These are phyloP conservation scores for Harlomillsia oculata DNA, from an alignment of 1,140 invertebrate species.

Conservation along the genomic window DNA sequence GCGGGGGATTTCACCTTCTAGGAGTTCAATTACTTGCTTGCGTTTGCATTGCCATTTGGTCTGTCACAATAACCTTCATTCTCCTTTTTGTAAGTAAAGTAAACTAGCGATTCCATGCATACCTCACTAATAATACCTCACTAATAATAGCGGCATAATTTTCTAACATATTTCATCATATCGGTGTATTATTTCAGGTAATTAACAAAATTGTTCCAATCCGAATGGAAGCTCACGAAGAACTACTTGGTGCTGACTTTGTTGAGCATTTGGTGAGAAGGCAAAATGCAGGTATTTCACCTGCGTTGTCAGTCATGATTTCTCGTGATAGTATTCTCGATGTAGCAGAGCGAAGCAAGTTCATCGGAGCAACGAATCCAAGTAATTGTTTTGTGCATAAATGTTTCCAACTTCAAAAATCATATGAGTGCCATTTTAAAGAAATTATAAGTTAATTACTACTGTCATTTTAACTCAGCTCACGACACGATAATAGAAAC, in stretches of 20 bases:
- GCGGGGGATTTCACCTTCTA: slow-evolving; percentile 43
- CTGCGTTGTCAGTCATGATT: slow-evolving; percentile 9
- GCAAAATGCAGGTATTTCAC: slow-evolving; percentile 23
- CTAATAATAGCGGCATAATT: background rate
- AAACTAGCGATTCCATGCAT: background rate
- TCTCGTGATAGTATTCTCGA: slow-evolving; percentile 9
- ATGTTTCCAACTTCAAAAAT: too few relatives aligned
- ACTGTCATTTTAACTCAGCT: background rate
- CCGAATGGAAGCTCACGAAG: slow-evolving; percentile 42
- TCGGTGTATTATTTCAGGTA: slow-evolving; percentile 5
- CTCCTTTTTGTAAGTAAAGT: slow-evolving; percentile 34
- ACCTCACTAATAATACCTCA: background rate
- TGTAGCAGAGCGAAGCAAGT: background rate
- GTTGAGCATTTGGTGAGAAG: slow-evolving; percentile 33
- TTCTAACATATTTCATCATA: background rate
- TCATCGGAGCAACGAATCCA: slow-evolving; percentile 27
- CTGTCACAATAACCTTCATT: slow-evolving; percentile 38
- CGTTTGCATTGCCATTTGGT: slow-evolving; percentile 42
- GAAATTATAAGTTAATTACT: background rate
- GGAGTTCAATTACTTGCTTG: slow-evolving; percentile 43
- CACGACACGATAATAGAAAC: slow-evolving; percentile 17
- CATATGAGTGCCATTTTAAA: background rate
- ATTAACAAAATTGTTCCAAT: slow-evolving; percentile 43
- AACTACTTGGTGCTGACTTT: slow-evolving; percentile 38
- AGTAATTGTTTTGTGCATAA: slow-evolving; percentile 21